A percentile compares a stretch with the other conserved stretches of the same genome.
Conservation (phyloP, 2,797 vertebrate genomes). For the Syngnathus rostellatus region DNA sequence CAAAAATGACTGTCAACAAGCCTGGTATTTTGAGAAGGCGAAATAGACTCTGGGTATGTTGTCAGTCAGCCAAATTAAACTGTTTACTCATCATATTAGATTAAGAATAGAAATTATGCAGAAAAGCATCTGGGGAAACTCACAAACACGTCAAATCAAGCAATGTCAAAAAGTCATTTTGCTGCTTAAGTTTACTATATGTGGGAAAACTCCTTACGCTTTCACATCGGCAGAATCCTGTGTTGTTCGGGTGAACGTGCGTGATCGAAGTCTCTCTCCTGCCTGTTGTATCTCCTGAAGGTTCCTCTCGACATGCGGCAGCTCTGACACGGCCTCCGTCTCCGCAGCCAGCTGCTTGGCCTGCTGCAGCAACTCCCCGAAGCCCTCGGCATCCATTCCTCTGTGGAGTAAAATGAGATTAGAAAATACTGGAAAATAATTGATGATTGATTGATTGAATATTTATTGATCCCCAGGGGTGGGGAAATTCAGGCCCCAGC, state of each 20-base stretch:
- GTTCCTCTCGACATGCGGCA: constrained; percentile 91
- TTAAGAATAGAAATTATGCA: not conserved
- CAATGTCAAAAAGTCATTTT: not conserved
- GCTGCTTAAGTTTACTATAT: not conserved
- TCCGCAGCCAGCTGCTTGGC: constrained; percentile 95
- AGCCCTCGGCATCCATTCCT: constrained; percentile 88
- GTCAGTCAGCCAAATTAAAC: not conserved
- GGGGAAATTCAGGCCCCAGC: too few relatives aligned
- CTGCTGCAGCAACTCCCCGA: constrained; percentile 94
- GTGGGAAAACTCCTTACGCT: constrained; percentile 76
- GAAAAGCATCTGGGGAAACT: not conserved
- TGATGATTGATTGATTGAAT: too few relatives aligned
- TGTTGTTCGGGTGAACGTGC: constrained; percentile 88
- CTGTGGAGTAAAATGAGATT: not conserved
- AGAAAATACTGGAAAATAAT: not conserved
- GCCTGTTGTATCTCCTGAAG: constrained; percentile 97
- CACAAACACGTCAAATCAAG: not conserved
- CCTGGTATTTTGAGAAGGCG: constrained; percentile 33
- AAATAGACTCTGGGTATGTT: not conserved
- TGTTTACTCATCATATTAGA: not conserved
- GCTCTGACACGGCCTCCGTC: constrained; percentile 90
- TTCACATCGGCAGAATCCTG: constrained; percentile 96
- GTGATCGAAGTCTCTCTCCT: constrained; percentile 87
- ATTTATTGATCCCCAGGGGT: too few relatives aligned
- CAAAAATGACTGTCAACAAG: not conserved